Base-by-base conservation (phyloP, 2,888 invertebrate genomes). In the Tetrapedia diversipes region DNA sequence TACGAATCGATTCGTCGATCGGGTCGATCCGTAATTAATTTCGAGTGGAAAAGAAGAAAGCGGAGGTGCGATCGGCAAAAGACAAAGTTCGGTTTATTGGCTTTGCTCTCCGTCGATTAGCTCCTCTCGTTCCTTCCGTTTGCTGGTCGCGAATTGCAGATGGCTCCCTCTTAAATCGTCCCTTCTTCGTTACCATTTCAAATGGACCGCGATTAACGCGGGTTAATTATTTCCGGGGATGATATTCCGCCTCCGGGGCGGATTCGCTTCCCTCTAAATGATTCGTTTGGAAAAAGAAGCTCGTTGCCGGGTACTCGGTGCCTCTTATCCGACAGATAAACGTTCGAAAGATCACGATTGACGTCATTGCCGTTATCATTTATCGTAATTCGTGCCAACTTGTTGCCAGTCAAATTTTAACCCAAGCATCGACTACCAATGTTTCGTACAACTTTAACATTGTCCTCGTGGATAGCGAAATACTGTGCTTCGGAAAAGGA, bases 151-250 rank as follows among this genome's bases (percentile, higher is more conserved):
- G 68, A 54, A 45, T 45, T 47, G 29, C 56, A 66, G 65, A 65
- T 56, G 32, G 4, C 51, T 43, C 34, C 41, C 79, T 72, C 81
- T 80, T 78, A 80, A 86, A 81, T 83, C 82, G 75, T 80, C 66
- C 74, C 68, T 67, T 64, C 77, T 79, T 86, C 84, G 77, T 87
- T 85, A 85, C 69, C 82, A 84, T 86, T 87, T 71, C 83, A 80
- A 86, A 86, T 84, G 81, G 79, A 66, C 67, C 77, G 78, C 86
- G 83, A 86, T 88, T 85, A 87, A 87, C 83, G 83, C 78, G 82
- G 83, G 84, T 85, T 86, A 87, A 88, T 87, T 87, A 86, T 83
- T 81, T 76, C 77, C 75, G 73, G 70, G n/a, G 71, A 79, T 82
- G 81, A 83, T 83, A 85, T 82, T 57, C 64, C 78, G 72, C 75